Evolutionary conservation across 2,888 invertebrate genomes (phyloP).

Genomic region (Ischnura elegans): DNA sequence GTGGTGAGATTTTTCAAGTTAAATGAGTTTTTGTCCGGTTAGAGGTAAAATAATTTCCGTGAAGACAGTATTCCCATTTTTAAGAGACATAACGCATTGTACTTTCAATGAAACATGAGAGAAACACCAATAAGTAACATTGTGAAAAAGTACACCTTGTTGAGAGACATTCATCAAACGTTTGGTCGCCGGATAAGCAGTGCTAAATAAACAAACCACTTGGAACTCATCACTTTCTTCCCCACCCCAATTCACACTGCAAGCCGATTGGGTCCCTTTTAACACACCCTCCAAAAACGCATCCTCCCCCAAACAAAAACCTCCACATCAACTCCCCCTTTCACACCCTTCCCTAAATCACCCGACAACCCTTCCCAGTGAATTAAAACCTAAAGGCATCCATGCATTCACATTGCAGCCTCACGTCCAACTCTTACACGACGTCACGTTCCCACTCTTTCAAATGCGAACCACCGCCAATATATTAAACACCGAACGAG

Average conservation of each 20-base stretch:
- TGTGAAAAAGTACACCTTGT: neutral
- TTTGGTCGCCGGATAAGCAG: neutral
- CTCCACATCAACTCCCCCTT: neutral
- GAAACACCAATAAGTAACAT: too few relatives aligned
- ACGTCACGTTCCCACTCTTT: conserved; percentile 10
- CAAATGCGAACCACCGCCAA: conserved; percentile 32
- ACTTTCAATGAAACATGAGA: too few relatives aligned
- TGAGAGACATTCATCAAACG: conserved; percentile 19
- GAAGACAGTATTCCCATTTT: too few relatives aligned
- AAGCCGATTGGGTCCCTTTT: neutral
- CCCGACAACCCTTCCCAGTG: neutral
- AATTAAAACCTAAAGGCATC: too few relatives aligned
- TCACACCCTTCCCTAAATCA: neutral
- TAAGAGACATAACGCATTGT: too few relatives aligned
- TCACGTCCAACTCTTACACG: neutral
- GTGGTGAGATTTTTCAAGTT: too few relatives aligned
- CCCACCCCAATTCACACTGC: neutral
- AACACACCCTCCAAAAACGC: neutral
- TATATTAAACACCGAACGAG: conserved; percentile 55
- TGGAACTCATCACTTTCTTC: neutral
- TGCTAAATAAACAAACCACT: conserved; percentile 17
- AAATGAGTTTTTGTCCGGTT: too few relatives aligned
- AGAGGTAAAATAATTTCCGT: too few relatives aligned
- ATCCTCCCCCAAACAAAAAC: too few relatives aligned
- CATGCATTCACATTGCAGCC: neutral